A percentile compares a stretch with the other conserved stretches of the same genome.
phyloP scores from a whole-genome alignment of 2,888 invertebrate species.

The Isoperla grammatica region DNA sequence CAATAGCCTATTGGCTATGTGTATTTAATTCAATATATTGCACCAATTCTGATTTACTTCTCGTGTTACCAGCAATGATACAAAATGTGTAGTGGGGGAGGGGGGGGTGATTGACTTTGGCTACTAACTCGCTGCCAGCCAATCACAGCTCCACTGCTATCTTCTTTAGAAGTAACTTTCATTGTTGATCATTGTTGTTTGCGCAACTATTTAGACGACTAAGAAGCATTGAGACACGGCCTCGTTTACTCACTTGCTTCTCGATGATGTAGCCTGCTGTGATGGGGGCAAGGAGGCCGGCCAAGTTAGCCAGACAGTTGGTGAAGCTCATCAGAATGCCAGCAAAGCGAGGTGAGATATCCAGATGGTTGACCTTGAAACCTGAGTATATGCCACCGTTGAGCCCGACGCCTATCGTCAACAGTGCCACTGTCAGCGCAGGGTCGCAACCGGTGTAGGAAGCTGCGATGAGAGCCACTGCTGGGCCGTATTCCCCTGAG shows the following conservation, averaged over 20 bases:
- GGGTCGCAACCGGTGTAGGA: conserved; percentile 82
- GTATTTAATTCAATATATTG: too few relatives aligned
- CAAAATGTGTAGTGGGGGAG: too few relatives aligned
- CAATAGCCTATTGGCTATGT: too few relatives aligned
- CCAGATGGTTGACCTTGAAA: conserved; percentile 82
- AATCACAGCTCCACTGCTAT: too few relatives aligned
- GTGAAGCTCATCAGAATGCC: conserved; percentile 88
- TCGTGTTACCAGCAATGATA: too few relatives aligned
- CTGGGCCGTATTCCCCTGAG: conserved; percentile 76
- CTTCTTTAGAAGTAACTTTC: too few relatives aligned
- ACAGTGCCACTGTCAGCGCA: conserved; percentile 66
- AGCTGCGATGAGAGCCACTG: conserved; percentile 70
- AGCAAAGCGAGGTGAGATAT: conserved; percentile 84
- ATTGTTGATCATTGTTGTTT: too few relatives aligned
- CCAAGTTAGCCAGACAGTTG: conserved; percentile 81
- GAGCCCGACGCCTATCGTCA: conserved; percentile 77
- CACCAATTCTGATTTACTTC: too few relatives aligned
- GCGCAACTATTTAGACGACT: too few relatives aligned
- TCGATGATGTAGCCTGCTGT: conserved; percentile 76
- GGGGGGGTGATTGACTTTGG: too few relatives aligned
- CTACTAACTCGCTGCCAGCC: too few relatives aligned
- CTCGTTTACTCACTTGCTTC: conserved; percentile 53
- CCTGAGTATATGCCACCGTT: conserved; percentile 87
- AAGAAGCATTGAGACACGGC: too few relatives aligned
- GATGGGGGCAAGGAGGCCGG: conserved; percentile 79